Conservation (phyloP, 2,888 invertebrate species). For the Scrobipalpa atriplicella region DNA sequence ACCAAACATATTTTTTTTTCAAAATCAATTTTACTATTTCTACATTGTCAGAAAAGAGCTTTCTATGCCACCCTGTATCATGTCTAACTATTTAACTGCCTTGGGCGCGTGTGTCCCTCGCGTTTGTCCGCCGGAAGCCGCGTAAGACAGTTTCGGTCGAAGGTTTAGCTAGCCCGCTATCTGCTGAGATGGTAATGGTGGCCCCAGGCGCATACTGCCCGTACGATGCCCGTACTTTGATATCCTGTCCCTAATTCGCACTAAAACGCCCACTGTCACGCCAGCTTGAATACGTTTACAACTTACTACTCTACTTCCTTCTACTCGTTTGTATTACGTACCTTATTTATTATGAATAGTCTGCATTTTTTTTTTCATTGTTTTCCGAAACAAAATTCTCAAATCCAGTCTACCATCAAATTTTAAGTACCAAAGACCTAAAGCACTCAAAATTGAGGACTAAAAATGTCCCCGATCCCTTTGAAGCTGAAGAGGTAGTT, state of each 20-base stretch:
- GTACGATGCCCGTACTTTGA: conserved; percentile 28
- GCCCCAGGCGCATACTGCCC: not conserved
- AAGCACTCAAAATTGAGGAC: not conserved
- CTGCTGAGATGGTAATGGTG: conserved; percentile 32
- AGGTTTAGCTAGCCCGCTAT: conserved; percentile 39
- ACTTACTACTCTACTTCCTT: not conserved
- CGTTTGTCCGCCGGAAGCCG: conserved; percentile 59
- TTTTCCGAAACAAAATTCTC: not conserved
- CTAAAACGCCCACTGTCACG: conserved; percentile 9
- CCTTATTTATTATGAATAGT: too few relatives aligned
- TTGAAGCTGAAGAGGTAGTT: conserved; percentile 7
- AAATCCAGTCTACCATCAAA: not conserved
- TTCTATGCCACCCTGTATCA: not conserved
- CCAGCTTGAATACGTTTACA: not conserved
- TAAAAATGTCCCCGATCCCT: conserved; percentile 10
- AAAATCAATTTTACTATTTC: too few relatives aligned
- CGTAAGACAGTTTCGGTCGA: conserved; percentile 63
- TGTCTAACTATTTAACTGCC: conserved; percentile 35
- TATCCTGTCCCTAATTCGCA: conserved; percentile 19
- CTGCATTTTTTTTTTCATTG: too few relatives aligned
- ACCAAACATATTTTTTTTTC: too few relatives aligned
- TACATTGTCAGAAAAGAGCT: not conserved
- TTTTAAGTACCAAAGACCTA: not conserved
- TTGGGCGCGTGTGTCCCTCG: conserved; percentile 51
- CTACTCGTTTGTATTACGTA: too few relatives aligned